Percentiles rank a stretch among this genome's conserved stretches.
Conservation (phyloP, 2,888 invertebrate species). For the Frankliniella intonsa region DNA sequence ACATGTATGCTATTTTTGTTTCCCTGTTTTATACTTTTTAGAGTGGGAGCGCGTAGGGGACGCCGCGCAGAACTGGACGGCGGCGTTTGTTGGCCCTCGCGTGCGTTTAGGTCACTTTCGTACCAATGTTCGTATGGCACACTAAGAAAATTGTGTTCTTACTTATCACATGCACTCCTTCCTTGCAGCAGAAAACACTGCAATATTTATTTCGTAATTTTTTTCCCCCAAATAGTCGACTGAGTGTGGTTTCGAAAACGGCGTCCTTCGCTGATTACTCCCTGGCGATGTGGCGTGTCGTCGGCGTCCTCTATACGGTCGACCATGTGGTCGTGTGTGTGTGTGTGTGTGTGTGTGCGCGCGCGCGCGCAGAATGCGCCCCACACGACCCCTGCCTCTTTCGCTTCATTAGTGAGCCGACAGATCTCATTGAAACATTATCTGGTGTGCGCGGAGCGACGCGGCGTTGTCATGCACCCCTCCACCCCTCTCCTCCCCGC, state of each 20-base stretch:
- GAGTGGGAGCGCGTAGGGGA: no score
- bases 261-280: no score
- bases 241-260: neutral
- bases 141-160: neutral
- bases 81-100: no score
- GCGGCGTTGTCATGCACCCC: neutral
- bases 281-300: neutral
- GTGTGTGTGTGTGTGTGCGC: neutral
- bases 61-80: no score
- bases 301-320: neutral
- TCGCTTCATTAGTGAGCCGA: slow-evolving; percentile 5
- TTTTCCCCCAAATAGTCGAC: neutral
- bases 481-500: neutral
- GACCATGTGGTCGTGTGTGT: neutral
- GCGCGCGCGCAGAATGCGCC: neutral
- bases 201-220: no score
- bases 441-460: neutral
- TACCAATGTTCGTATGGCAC: neutral
- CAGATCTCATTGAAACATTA: slow-evolving; percentile 25
- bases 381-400: slow-evolving; percentile 21
- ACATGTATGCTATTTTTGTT: no score
- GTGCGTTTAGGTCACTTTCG: no score
- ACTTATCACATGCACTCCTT: neutral
- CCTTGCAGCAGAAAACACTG: no score
- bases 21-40: no score